phyloP scores from a whole-genome alignment of 2,888 invertebrate species.

The Platycheirus rosarum region DNA sequence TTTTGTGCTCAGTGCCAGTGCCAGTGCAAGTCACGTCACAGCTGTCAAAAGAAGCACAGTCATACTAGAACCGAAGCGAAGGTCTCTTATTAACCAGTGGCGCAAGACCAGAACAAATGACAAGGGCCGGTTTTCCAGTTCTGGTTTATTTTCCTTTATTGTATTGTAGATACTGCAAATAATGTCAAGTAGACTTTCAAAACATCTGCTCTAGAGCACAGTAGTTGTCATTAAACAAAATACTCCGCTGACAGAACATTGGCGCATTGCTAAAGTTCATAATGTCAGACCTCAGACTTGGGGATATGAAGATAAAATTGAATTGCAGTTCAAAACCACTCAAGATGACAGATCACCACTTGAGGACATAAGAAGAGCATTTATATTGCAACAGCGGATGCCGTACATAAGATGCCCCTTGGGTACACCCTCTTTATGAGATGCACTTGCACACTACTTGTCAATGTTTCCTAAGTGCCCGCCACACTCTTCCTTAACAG shows the following conservation, averaged over 20 bases:
- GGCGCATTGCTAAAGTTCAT: conserved; percentile 20
- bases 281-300: background rate
- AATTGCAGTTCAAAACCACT: conserved; percentile 57
- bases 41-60: conserved; percentile 36
- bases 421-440: conserved; percentile 8
- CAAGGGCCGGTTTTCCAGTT: background rate
- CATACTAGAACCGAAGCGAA: background rate
- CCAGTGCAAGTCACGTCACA: no score
- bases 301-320: conserved; percentile 43
- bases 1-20: conserved; percentile 41
- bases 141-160: conserved; percentile 9
- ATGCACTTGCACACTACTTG: conserved; percentile 2
- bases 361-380: conserved; percentile 31
- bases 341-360: conserved; percentile 68
- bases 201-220: conserved; percentile 53
- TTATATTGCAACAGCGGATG: conserved; percentile 23
- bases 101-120: background rate
- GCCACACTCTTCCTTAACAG: conserved; percentile 51
- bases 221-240: conserved; percentile 49
- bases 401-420: conserved; percentile 6
- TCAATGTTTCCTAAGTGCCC: conserved; percentile 33
- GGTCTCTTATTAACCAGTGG: conserved; percentile 1
- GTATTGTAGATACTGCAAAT: conserved; percentile 26
- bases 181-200: conserved; percentile 13
- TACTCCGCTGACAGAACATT: conserved; percentile 56